Evolutionary conservation across 2,113 vertebrate species (phyloP), one percentile per base, ranked within the genome.

Genomic region (Albula glossodonta): DNA sequence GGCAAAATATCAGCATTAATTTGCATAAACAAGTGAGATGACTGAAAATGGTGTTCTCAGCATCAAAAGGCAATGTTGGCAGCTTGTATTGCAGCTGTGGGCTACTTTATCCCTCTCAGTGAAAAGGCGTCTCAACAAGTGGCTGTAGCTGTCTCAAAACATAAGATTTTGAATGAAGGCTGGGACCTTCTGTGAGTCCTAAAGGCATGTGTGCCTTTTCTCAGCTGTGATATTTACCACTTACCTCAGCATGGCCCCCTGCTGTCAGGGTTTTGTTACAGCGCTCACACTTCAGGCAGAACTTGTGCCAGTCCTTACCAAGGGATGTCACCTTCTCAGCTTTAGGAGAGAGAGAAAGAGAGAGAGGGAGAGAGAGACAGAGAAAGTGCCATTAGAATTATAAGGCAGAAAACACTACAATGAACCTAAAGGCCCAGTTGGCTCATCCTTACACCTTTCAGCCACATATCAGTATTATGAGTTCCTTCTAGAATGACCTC

Each of bases 251-350:
- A 0, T 99, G 98, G 86, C 98, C 96, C 0, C 97, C 97, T 0
- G 97, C 94, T 0, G 96, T 98, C 93, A 99, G 87, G 0, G 96
- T 99, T 96, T 98, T 99, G 94, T 87, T 97, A 92, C 98, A 98
- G 88, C 96, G 97, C 88, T 98, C 97, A 0, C 98, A 99, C 89
- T 98, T 98, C 89, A 99, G 95, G 89, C 98, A 99, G 91, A 98
- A 98, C 90, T 97, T 97, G 94, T 99, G 98, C 98, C 97, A 99
- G 87, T 98, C 97, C 89, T 98, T 99, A 70, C 98, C 98, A 87
- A 98, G 91, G 80, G 98, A 99, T 2, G 97, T 96, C 85, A 98
- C 97, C 85, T 97, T 97, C 92, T 97, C 96, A 0, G 97, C 96
- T 97, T 19, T 82, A 49, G 48, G 50, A 77, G n/a, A 78, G 19